Evolutionary conservation across 2,797 vertebrate species (phyloP).

Genomic region (Danio aesculapii): DNA sequence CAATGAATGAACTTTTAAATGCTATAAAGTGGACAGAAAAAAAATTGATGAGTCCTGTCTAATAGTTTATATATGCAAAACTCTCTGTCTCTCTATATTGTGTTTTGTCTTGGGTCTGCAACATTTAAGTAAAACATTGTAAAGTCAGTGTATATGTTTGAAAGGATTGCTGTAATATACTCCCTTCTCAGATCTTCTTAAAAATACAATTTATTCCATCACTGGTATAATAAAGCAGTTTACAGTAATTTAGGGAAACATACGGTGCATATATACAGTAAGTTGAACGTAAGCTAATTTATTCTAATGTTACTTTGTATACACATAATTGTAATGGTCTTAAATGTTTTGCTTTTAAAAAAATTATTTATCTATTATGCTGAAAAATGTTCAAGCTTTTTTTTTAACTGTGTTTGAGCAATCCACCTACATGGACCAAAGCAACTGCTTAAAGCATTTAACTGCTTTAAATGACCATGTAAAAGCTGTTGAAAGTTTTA

Average conservation of each 20-base stretch:
- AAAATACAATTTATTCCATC: background rate
- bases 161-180: background rate
- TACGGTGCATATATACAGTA: background rate
- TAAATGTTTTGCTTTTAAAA: background rate
- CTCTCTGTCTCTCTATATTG: background rate
- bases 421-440: background rate
- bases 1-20: background rate
- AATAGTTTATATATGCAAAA: background rate
- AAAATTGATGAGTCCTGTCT: background rate
- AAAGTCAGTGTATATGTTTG: background rate
- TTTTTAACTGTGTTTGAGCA: background rate
- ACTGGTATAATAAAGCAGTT: background rate
- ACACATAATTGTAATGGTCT: background rate
- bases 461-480: background rate
- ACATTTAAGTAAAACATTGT: background rate
- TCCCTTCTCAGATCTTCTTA: background rate
- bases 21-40: background rate
- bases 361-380: conserved; percentile 4
- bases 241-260: conserved; percentile 1
- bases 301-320: background rate
- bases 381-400: background rate
- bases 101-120: background rate
- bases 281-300: conserved; percentile 8
- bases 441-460: background rate
- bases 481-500: background rate